Evolutionary conservation across 2,888 invertebrate species (phyloP).

Genomic region (Halictus ligatus): DNA sequence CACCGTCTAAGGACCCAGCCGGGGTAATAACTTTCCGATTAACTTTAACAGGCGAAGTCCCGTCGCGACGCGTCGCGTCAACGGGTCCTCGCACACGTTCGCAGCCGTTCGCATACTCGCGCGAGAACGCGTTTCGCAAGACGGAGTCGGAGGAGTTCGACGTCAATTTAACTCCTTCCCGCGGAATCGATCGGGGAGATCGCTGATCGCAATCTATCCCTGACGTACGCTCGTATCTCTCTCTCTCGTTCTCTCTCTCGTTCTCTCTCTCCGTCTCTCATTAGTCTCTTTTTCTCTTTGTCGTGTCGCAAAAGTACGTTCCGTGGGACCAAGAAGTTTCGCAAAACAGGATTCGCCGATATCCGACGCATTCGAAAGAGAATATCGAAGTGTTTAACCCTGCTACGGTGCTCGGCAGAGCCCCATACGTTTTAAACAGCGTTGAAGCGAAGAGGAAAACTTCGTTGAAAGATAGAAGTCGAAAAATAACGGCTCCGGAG

Average conservation of each 20-base stretch:
- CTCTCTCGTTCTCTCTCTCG: constrained; percentile 15
- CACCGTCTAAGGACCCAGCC: constrained; percentile 50
- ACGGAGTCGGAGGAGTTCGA: constrained; percentile 26
- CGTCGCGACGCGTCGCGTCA: constrained; percentile 27
- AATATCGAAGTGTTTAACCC: constrained; percentile 3
- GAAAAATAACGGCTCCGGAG: neutral
- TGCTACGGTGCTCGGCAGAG: neutral
- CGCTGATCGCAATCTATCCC: constrained; percentile 47
- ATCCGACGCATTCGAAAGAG: neutral
- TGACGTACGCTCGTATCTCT: constrained; percentile 4
- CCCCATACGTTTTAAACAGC: neutral
- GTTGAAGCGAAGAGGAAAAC: neutral
- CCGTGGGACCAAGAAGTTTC: constrained; percentile 19
- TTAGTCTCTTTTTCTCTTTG: constrained; percentile 16
- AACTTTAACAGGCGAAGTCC: constrained; percentile 66
- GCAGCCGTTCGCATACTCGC: constrained; percentile 15
- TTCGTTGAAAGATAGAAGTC: neutral
- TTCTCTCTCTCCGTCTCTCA: neutral
- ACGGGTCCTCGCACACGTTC: constrained; percentile 15
- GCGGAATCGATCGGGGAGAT: constrained; percentile 51
- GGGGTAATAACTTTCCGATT: constrained; percentile 72
- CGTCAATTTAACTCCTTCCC: constrained; percentile 50
- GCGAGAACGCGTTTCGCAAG: constrained; percentile 36
- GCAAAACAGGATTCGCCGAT: constrained; percentile 9
- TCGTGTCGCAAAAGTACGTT: constrained; percentile 21